A percentile compares a stretch with the other conserved stretches of the same genome.
These are phyloP conservation scores for Drosophila fuyamai DNA, from an alignment of 1,140 invertebrate species.

Conservation along the genomic window DNA sequence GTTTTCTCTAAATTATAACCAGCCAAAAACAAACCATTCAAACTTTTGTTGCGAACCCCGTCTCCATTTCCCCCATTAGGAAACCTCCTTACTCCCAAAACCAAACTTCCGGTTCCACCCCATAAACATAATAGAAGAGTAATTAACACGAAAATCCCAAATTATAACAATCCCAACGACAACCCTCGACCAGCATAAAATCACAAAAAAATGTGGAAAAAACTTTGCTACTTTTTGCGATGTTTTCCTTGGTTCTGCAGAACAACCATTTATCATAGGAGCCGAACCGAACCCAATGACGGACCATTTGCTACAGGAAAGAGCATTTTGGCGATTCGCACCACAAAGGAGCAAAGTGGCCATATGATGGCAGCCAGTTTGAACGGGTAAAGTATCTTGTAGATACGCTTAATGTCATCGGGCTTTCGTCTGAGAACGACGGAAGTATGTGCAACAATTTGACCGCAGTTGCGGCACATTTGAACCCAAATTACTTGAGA, in stretches of 20 bases:
- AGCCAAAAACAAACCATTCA: neutral
- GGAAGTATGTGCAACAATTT: conserved; percentile 74
- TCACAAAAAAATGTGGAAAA: conserved; percentile 21
- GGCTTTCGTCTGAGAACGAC: conserved; percentile 61
- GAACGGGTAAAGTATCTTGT: conserved; percentile 40
- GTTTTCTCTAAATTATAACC: conserved; percentile 1
- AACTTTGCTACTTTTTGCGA: conserved; percentile 53
- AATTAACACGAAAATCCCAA: conserved; percentile 82
- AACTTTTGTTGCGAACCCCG: conserved; percentile 9
- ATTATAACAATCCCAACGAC: conserved; percentile 69
- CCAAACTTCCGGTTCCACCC: conserved; percentile 48
- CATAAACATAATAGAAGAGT: conserved; percentile 72
- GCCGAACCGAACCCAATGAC: conserved; percentile 53
- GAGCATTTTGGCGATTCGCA: conserved; percentile 35
- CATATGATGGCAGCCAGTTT: conserved; percentile 67
- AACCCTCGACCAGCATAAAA: conserved; percentile 54
- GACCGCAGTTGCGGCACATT: conserved; percentile 82
- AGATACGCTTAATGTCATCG: conserved; percentile 70
- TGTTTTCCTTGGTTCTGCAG: conserved; percentile 46
- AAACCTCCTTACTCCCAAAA: conserved; percentile 18
- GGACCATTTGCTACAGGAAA: conserved; percentile 71
- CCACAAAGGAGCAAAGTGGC: conserved; percentile 69
- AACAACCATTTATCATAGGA: conserved; percentile 76
- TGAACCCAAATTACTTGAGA: conserved; percentile 82
- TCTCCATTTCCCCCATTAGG: conserved; percentile 20